These are phyloP conservation scores for Herminia tarsipennalis DNA, from an alignment of 2,888 invertebrate species.

Conservation along the genomic window DNA sequence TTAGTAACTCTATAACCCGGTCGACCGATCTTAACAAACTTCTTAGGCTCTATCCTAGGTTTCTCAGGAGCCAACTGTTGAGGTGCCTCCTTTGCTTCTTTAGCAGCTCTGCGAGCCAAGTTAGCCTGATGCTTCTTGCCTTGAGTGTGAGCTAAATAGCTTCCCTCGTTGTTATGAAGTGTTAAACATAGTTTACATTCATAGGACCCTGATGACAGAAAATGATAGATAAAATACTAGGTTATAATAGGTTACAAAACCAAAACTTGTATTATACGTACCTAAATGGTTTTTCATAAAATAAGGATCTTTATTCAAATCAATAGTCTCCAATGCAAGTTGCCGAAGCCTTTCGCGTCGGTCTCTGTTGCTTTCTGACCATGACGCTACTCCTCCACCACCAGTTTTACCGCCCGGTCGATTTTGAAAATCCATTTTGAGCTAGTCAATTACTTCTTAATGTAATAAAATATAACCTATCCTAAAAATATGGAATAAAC, in stretches of 20 bases:
- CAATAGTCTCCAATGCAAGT: slow-evolving; percentile 98
- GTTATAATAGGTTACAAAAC: slow-evolving; percentile 24
- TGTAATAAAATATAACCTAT: not conserved
- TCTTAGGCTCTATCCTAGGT: slow-evolving; percentile 98
- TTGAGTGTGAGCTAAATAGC: slow-evolving; percentile 99
- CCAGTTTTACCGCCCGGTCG: slow-evolving; percentile 99
- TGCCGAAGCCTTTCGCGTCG: slow-evolving; percentile 97
- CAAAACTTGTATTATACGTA: slow-evolving; percentile 48
- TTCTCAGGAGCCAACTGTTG: slow-evolving; percentile 97
- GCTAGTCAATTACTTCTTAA: not conserved
- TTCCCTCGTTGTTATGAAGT: slow-evolving; percentile 99
- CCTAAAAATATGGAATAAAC: not conserved
- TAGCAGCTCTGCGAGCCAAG: slow-evolving; percentile 98
- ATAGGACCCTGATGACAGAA: slow-evolving; percentile 89
- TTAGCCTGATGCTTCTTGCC: slow-evolving; percentile 99
- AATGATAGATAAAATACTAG: slow-evolving; percentile 1
- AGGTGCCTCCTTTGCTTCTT: slow-evolving; percentile 99
- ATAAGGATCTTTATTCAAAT: slow-evolving; percentile 99
- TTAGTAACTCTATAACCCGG: slow-evolving; percentile 99
- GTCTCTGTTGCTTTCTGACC: slow-evolving; percentile 99
- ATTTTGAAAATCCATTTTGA: slow-evolving; percentile 98
- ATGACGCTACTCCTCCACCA: slow-evolving; percentile 99
- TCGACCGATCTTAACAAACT: slow-evolving; percentile 99
- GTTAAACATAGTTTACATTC: slow-evolving; percentile 99
- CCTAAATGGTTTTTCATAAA: slow-evolving; percentile 99